phyloP scores from a whole-genome alignment of 2,888 invertebrate genomes.

The Gymnoscelis rufifasciata region DNA sequence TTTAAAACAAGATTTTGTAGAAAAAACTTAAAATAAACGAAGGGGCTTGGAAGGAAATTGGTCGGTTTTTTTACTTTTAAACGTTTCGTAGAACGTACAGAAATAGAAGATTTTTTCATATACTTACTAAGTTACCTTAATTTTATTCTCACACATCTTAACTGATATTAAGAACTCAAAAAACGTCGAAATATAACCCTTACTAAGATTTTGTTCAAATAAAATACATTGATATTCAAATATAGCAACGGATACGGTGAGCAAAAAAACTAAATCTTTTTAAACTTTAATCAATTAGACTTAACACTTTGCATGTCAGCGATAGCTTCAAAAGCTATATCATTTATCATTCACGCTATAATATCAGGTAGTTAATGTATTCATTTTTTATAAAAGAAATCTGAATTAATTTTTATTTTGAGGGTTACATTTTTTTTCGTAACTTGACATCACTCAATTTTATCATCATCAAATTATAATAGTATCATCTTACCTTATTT shows the following conservation, averaged over 20 bases:
- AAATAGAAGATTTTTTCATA: too few species aligned
- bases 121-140: not conserved
- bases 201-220: conserved; percentile 5
- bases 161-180: not conserved
- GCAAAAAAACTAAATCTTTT: conserved; percentile 35
- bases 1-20: too few species aligned
- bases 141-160: not conserved
- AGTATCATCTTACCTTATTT: too few species aligned
- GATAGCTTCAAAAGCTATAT: conserved; percentile 33
- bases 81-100: too few species aligned
- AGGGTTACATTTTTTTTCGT: conserved; percentile 34
- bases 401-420: conserved; percentile 21
- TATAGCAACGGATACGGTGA: conserved; percentile 19
- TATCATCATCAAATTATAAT: too few species aligned
- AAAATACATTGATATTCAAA: conserved; percentile 30
- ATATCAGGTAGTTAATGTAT: conserved; percentile 42
- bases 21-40: too few species aligned
- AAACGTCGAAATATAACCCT: conserved; percentile 5
- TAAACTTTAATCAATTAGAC: conserved; percentile 53
- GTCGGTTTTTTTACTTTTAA: too few species aligned
- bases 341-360: conserved; percentile 49
- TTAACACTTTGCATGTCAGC: conserved; percentile 57
- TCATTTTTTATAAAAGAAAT: conserved; percentile 30
- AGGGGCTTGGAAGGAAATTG: too few species aligned
- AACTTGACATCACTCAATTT: too few species aligned